Evolutionary conservation across 2,888 invertebrate genomes (phyloP).

Genomic region (Lepas anatifera): DNA sequence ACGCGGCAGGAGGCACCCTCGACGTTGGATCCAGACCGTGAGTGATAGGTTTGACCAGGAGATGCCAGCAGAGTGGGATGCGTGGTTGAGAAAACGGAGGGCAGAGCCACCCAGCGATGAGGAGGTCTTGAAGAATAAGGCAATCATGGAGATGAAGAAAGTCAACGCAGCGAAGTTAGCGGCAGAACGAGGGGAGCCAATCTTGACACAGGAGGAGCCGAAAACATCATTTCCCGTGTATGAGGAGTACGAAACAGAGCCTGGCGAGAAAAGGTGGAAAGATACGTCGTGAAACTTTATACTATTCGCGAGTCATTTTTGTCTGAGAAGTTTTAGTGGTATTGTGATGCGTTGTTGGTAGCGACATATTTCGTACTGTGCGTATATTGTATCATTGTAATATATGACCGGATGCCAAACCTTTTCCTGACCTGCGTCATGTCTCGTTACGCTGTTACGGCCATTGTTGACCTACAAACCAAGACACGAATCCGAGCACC

Average conservation of each 20-base stretch:
- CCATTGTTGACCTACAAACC: too few relatives aligned
- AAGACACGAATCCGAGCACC: too few relatives aligned
- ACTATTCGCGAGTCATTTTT: too few relatives aligned
- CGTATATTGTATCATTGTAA: too few relatives aligned
- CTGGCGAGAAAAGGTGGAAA: neutral
- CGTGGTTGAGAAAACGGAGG: constrained; percentile 16
- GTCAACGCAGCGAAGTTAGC: neutral
- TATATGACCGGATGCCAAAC: too few relatives aligned
- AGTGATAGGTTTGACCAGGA: constrained; percentile 12
- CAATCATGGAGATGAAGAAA: neutral
- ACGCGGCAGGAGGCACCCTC: neutral
- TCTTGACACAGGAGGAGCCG: neutral
- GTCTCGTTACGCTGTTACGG: too few relatives aligned
- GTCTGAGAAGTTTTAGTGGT: too few relatives aligned
- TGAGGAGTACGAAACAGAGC: neutral
- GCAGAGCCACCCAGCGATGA: constrained; percentile 13
- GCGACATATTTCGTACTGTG: too few relatives aligned
- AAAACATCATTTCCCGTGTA: neutral
- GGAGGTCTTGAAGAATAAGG: neutral
- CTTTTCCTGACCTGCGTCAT: too few relatives aligned
- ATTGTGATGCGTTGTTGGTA: too few relatives aligned
- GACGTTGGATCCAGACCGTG: neutral
- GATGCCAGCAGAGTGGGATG: constrained; percentile 18
- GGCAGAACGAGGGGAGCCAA: neutral
- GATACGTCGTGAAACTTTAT: neutral